phyloP scores from a whole-genome alignment of 2,888 invertebrate species.

The Dromius quadrimaculatus region DNA sequence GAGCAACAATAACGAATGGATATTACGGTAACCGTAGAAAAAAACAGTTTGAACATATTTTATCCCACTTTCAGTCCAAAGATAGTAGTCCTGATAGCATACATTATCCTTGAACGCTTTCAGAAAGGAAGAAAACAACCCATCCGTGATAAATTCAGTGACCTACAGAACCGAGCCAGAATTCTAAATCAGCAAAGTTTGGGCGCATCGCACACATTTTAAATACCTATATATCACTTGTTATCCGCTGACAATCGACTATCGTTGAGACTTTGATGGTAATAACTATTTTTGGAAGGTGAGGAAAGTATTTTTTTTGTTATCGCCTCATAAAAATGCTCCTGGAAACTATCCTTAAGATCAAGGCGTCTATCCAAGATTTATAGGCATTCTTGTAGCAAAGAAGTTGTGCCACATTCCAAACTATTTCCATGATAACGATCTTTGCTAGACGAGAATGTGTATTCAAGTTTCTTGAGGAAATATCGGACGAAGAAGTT shows the following conservation, averaged over 20 bases:
- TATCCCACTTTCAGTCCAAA: neutral
- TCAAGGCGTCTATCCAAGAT: conserved; percentile 42
- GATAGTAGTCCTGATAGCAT: neutral
- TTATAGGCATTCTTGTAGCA: conserved; percentile 35
- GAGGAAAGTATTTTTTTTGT: too few species aligned
- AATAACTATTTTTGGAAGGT: too few species aligned
- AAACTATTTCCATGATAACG: too few species aligned
- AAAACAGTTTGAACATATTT: too few species aligned
- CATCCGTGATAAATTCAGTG: conserved; percentile 19
- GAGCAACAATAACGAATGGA: too few species aligned
- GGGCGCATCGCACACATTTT: conserved; percentile 38
- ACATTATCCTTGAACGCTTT: conserved; percentile 22
- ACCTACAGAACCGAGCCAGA: conserved; percentile 1
- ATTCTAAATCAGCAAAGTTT: conserved; percentile 29
- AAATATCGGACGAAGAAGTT: conserved; percentile 16
- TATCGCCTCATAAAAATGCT: too few species aligned
- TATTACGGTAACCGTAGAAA: too few species aligned
- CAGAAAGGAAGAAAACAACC: conserved; percentile 24
- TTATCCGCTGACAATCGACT: too few species aligned
- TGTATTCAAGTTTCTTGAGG: neutral
- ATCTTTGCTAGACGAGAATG: conserved; percentile 8
- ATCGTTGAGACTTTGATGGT: too few species aligned
- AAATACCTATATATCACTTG: conserved; percentile 40
- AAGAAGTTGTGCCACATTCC: conserved; percentile 10
- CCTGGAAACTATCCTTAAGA: too few species aligned